phyloP scores from a whole-genome alignment of 1,140 invertebrate genomes.

The Neodiprion fabricii region DNA sequence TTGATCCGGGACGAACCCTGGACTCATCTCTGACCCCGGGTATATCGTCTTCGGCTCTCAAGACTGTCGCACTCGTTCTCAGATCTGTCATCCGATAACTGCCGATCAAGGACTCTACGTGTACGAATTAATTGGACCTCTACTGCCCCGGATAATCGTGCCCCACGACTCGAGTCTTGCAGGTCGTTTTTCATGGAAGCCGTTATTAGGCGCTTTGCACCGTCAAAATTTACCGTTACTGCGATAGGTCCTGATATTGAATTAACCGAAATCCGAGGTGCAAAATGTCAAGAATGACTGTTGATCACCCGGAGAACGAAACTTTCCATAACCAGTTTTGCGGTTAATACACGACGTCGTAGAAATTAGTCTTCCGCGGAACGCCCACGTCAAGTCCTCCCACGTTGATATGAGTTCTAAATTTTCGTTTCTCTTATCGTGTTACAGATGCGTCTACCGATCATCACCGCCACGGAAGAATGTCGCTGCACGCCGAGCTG shows the following conservation, averaged over 20 bases:
- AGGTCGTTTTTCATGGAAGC: background rate
- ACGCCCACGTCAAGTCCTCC: too few species aligned
- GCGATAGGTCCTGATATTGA: background rate
- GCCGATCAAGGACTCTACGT: background rate
- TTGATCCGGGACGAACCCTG: background rate
- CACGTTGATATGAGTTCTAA: background rate
- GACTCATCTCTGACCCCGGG: conserved; percentile 2
- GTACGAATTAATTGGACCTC: background rate
- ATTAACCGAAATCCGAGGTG: background rate
- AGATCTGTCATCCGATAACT: background rate
- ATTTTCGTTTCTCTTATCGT: background rate
- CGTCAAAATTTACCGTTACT: background rate
- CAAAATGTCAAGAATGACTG: too few species aligned
- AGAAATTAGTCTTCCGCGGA: too few species aligned
- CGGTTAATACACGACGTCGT: too few species aligned
- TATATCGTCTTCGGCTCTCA: background rate
- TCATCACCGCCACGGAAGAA: conserved; percentile 38
- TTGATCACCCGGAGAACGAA: too few species aligned
- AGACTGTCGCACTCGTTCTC: background rate
- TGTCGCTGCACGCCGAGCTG: conserved; percentile 37
- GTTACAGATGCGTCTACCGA: conserved; percentile 21
- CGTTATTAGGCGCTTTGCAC: background rate
- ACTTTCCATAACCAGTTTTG: too few species aligned
- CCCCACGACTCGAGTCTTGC: background rate
- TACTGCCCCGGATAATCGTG: background rate